A percentile compares a stretch with the other conserved stretches of the same genome.
Conservation (phyloP, 2,888 invertebrate species). For the Drosophila subsilvestris region DNA sequence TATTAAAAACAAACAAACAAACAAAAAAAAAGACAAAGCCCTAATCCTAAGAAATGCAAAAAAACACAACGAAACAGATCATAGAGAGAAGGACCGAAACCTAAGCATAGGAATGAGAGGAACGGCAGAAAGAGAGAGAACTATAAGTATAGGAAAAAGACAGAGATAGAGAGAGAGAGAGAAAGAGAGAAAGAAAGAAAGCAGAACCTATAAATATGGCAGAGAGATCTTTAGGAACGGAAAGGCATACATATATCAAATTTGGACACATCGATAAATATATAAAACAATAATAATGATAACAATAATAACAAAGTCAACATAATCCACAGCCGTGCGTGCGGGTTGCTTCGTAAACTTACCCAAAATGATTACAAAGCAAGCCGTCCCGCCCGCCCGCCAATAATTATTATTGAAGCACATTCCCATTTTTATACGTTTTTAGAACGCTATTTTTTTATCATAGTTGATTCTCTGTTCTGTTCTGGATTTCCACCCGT, state of each 20-base stretch:
- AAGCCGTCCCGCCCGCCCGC: neutral
- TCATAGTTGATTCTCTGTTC: conserved; percentile 6
- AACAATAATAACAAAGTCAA: neutral
- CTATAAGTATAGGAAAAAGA: neutral
- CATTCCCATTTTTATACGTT: conserved; percentile 40
- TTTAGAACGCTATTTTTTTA: conserved; percentile 5
- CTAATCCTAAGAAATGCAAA: conserved; percentile 33
- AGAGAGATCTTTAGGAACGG: neutral
- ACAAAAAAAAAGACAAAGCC: conserved; percentile 19
- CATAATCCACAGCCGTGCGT: neutral
- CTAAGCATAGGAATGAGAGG: neutral
- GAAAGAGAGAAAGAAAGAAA: neutral
- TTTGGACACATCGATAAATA: neutral
- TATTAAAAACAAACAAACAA: conserved; percentile 30
- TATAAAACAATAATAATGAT: neutral
- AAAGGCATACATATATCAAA: conserved; percentile 2
- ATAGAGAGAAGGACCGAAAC: conserved; percentile 21
- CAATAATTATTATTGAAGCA: neutral
- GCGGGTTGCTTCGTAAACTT: neutral
- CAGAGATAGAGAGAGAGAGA: neutral
- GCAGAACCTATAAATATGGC: neutral
- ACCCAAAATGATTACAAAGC: neutral
- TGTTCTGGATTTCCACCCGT: conserved; percentile 30
- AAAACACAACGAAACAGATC: conserved; percentile 35
- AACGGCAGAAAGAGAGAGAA: conserved; percentile 13